These are phyloP conservation scores for Troides aeacus DNA, from an alignment of 2,888 invertebrate genomes.

Conservation along the genomic window DNA sequence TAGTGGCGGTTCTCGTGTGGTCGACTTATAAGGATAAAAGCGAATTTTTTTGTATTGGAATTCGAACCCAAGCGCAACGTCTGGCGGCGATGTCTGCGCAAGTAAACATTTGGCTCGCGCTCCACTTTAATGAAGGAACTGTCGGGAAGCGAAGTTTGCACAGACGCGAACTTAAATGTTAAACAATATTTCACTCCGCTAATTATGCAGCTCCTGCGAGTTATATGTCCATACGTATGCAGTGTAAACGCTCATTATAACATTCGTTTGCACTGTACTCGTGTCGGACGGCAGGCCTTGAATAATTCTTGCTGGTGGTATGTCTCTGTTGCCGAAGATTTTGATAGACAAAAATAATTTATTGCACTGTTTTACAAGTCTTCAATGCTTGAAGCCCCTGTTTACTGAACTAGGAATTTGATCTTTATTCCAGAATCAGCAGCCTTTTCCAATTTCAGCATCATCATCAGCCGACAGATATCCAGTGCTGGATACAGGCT, in stretches of 20 bases:
- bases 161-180: constrained; percentile 24
- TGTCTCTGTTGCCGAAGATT: too few species aligned
- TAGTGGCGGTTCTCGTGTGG: not conserved
- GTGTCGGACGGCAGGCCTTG: too few species aligned
- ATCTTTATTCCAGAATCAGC: too few species aligned
- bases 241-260: not conserved
- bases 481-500: too few species aligned
- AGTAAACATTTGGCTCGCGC: constrained; percentile 22
- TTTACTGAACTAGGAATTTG: too few species aligned
- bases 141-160: constrained; percentile 21
- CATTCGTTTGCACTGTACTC: not conserved
- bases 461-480: too few species aligned
- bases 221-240: constrained; percentile 11
- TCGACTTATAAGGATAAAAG: not conserved
- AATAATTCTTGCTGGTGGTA: not conserved
- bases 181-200: constrained; percentile 26
- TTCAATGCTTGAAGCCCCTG: too few species aligned
- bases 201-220: constrained; percentile 20
- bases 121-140: constrained; percentile 28
- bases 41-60: not conserved
- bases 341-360: too few species aligned
- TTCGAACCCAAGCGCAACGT: constrained; percentile 2
- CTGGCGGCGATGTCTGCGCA: constrained; percentile 4
- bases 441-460: too few species aligned
- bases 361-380: too few species aligned